Base-by-base conservation (phyloP, 2,113 vertebrate species). In the Ia io region DNA sequence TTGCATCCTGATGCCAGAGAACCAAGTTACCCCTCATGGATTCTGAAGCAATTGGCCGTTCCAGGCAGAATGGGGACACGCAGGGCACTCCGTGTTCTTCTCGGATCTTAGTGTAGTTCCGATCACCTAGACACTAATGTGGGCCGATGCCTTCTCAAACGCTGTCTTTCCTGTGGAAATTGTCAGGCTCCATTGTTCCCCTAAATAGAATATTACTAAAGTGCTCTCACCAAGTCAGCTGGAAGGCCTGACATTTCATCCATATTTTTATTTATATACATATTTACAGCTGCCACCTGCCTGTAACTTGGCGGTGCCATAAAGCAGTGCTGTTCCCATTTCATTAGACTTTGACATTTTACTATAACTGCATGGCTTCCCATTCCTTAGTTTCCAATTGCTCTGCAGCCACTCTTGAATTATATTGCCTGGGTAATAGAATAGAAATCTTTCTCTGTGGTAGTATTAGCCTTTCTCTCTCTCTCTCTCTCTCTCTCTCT, bases 281-380 rank as follows among this genome's bases (percentile, higher is more conserved):
- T 98, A 98, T 98, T 98, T 98, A 98, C 97, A 95, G 97, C 97
- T 98, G 97, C 98, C 98, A 98, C 98, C 98, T 98, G 98, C 98
- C 97, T 98, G 96, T 95, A 95, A 96, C 97, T 97, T 97, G 97
- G 97, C 97, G 97, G 74, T 80, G 82, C 89, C 97, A 97, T 47
- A 84, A 97, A 98, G 96, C 82, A 97, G 96, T 49, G 86, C 67
- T 83, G 87, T 91, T 97, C 96, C 95, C 92, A 95, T 98, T 98
- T 98, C 97, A 98, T 98, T 98, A 98, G 93, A 97, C 97, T 97
- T 95, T 98, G 98, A 98, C 97, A 98, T 98, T 98, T 98, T 85
- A 88, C 97, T 98, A 37, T 93, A 98, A 98, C 98, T 96, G 92
- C 95, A 96, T 95, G 90, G 95, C 94, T 97, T 96, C 94, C 96